Base-by-base conservation (phyloP, 2,113 vertebrate species). In the Corythornis vintsioides region DNA sequence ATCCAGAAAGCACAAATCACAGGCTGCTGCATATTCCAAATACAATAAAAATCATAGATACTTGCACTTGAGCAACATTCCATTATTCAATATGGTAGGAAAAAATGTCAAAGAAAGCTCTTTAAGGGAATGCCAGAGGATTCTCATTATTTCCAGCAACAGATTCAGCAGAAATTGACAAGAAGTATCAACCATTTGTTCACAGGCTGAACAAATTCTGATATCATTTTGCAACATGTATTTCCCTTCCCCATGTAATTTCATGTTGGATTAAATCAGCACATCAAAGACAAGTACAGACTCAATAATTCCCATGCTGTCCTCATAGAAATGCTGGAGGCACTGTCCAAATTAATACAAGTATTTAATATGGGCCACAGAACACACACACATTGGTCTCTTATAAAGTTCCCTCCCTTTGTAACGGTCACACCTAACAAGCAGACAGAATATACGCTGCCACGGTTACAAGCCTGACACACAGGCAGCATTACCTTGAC, bases 401-500 rank as follows among this genome's bases (percentile, higher is more conserved):
- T 47, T 3, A 65, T 2, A 38, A 47, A 82, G 31, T 21, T 83
- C 29, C 22, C 4, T 53, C 75, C 16, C 35, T 40, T 59, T 13
- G 0, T 14, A 72, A n/a, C 24, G 7, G 15, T 22, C n/a, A 53
- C 22, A 56, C 6, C 12, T 26, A 72, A 52, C 0, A 3, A 92
- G 17, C 6, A 4, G 42, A 63, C 4, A 59, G 77, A 81, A 9
- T 12, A 77, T 2, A 24, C 9, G 11, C 10, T 20, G n/a, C 35
- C 60, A 56, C 16, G 73, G 31, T 15, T 31, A 56, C 7, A 71
- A 38, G 15, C 25, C 15, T 48, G 43, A 76, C 31, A 52, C 20
- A 52, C 0, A 45, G 40, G 0, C 38, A 66, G 26, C 26, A 92
- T 72, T 89, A 99, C 99, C 99, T 99, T 99, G 87, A 99, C 99